Conservation (phyloP, 2,797 vertebrate species). For the Sphenodon punctatus region DNA sequence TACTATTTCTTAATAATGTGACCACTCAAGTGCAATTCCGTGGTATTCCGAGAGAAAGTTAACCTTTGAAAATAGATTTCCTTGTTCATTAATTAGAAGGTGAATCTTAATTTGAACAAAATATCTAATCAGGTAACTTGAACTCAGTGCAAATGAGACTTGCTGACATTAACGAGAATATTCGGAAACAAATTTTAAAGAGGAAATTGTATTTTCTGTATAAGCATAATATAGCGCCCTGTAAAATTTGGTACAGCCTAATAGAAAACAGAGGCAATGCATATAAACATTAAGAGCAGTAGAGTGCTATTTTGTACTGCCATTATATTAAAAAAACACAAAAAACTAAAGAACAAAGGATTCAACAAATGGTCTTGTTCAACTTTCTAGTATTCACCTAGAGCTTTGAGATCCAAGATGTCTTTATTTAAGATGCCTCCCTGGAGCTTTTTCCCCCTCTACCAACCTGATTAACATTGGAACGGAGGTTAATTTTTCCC, state of each 20-base stretch:
- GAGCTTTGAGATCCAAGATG: slow-evolving; percentile 55
- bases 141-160: slow-evolving; percentile 56
- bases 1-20: background rate
- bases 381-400: slow-evolving; percentile 53
- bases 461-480: slow-evolving; percentile 72
- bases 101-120: slow-evolving; percentile 37
- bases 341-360: slow-evolving; percentile 40
- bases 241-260: slow-evolving; percentile 54
- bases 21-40: background rate
- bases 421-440: slow-evolving; percentile 64
- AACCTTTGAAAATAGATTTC: slow-evolving; percentile 17
- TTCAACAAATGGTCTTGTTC: slow-evolving; percentile 43
- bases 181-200: slow-evolving; percentile 55
- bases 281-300: background rate
- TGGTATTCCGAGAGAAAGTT: background rate
- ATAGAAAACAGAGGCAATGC: slow-evolving; percentile 30
- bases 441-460: slow-evolving; percentile 51
- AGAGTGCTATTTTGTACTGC: slow-evolving; percentile 20
- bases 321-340: slow-evolving; percentile 39
- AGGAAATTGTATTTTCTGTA: slow-evolving; percentile 63
- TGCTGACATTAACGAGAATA: slow-evolving; percentile 40
- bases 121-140: slow-evolving; percentile 32
- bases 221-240: slow-evolving; percentile 36
- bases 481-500: slow-evolving; percentile 48
- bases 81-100: slow-evolving; percentile 23